Base-by-base conservation (phyloP, 2,888 invertebrate genomes). In the Dromius quadrimaculatus region DNA sequence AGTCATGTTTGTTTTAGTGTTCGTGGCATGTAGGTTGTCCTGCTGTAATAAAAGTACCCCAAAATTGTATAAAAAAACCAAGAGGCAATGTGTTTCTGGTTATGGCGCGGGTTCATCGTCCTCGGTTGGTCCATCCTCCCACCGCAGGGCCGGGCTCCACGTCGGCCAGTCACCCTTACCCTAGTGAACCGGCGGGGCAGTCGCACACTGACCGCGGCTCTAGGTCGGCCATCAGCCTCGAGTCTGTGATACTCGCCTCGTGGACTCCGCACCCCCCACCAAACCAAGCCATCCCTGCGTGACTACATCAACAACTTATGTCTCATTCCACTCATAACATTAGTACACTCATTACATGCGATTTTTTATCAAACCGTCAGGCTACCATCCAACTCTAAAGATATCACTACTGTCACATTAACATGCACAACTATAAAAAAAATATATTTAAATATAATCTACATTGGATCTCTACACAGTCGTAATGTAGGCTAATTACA, bases 161-260 rank as follows among this genome's bases (percentile, higher is more conserved):
- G 81, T 74, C 80, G 82, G 81, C 81, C 81, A 81, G 77, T 82
- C 81, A 82, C 83, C 82, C 82, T 80, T 82, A 82, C 80, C 82
- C 83, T 78, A 82, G 82, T 82, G 81, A 83, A 82, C 82, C 81
- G 78, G 76, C 82, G 82, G 71, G 81, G 78, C 82, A 82, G 77
- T 82, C 81, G 82, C 83, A 82, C 81, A 82, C 82, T 82, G 82
- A 82, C 82, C 82, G 81, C 76, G 77, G 77, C 78, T 81, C 80
- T 80, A 80, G 81, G 79, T 79, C 77, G 77, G 71, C 63, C 73
- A 70, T 70, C 70, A 69, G 65, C 63, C 72, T 69, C 72, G 59
- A 54, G 71, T 59, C 63, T 9, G n/a, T n/a, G n/a, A n/a, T n/a
- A n/a, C n/a, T 50, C 34, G 57, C 59, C 13, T 23, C 32, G 38